Evolutionary conservation across 2,113 vertebrate species (phyloP).

Genomic region (Thomomys bottae): DNA sequence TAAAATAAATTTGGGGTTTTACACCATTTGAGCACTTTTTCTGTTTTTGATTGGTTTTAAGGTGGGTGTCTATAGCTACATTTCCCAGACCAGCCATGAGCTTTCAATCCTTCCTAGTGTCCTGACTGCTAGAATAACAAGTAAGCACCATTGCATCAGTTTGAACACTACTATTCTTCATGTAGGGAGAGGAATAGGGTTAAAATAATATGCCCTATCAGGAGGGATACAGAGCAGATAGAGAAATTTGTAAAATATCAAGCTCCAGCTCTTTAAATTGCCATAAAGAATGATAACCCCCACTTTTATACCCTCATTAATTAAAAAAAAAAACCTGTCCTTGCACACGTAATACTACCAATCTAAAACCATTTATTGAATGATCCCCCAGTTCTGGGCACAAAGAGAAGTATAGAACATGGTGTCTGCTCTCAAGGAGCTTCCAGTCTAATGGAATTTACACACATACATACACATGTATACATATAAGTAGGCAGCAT

Average conservation of each 20-base stretch:
- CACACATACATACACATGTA: neutral
- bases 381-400: neutral
- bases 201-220: neutral
- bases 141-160: no score
- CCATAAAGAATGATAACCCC: neutral
- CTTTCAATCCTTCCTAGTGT: no score
- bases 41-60: neutral
- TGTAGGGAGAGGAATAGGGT: neutral
- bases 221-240: no score
- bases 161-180: neutral
- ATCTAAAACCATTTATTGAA: conserved; percentile 61
- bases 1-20: neutral
- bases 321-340: neutral
- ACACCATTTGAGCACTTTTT: neutral
- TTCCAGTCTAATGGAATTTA: conserved; percentile 59
- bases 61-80: no score
- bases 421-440: conserved; percentile 57
- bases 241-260: neutral
- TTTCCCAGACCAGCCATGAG: no score
- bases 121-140: no score
- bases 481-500: neutral
- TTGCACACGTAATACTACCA: neutral
- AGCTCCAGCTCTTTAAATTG: conserved; percentile 5
- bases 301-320: neutral
- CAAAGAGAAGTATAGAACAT: neutral